Base-by-base conservation (phyloP, 2,113 vertebrate genomes). In the Thunnus thynnus region DNA sequence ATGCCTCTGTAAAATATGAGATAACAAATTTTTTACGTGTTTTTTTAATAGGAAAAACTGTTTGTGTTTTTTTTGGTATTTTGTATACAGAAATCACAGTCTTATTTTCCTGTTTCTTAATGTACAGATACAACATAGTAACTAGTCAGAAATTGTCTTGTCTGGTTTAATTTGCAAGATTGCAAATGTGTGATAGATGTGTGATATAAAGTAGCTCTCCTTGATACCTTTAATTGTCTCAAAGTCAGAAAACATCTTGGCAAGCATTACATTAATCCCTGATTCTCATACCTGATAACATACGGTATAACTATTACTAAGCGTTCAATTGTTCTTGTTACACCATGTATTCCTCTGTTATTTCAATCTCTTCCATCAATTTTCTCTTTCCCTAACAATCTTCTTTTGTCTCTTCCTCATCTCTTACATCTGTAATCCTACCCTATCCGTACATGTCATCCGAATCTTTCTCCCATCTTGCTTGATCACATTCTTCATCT, bases 401-500 rank as follows among this genome's bases (percentile, higher is more conserved):
- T 14, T 22, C 17, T 57, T 55, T 47, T 73, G 16, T 64, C 27
- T 9, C 55, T 56, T 47, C 48, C 16, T 14, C 58, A 16, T 54
- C 13, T 68, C 17, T n/a, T 3, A 41, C 61, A 62, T 61, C 32
- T 58, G 25, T n/a, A 10, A 56, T 76, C 36, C 16, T 58, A 12
- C 13, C 13, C 65, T 51, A 66, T 74, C 46, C 70, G 68, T 58
- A 76, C 47, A 36, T 36, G 58, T 78, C 56, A 61, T 32, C 58
- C 41, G 25, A 17, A 25, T 70, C 60, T 30, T 56, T 30, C 56
- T 32, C 36, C 47, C 41, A 60, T 62, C 47, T 82, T 20, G 18
- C 20, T 57, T 44, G 25, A 7, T 22, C 48, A 18, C 54, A 64
- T 30, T 76, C 56, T 56, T 20, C 69, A 55, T 67, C 60, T 58